Base-by-base conservation (phyloP, 2,888 invertebrate genomes). In the Epiperipatus broadwayi region DNA sequence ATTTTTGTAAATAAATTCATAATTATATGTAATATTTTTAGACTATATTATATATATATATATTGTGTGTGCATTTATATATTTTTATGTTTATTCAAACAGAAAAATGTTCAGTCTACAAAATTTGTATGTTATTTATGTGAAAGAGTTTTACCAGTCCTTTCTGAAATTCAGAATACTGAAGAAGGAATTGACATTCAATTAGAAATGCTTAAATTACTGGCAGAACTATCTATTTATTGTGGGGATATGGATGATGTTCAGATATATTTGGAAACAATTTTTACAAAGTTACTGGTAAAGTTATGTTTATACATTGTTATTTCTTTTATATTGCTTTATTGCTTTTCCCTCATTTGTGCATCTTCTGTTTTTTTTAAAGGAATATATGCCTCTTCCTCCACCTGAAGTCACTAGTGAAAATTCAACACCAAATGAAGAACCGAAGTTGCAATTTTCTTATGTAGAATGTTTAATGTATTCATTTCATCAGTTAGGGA, bases 381-480 rank as follows among this genome's bases (percentile, higher is more conserved):
- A 84, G 83, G 72, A 74, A 48, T 83, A 78, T 53, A 75, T 91
- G 72, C 89, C 87, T 3, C 67, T 80, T 48, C 87, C 89, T 14
- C 80, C 85, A 18, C 22, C 41, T 47, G 12, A 43, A 44, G 12
- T 39, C 33, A 19, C 34, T 19, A 15, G 15, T 5, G 19, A 37
- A 12, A 2, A 16, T 10, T 20, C n/a, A n/a, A 8, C 31, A 3
- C 16, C 62, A 28, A 63, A 47, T 22, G 58, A 73, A 31, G 70
- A 75, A 45, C 84, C 85, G n/a, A 76, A 79, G 43, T 69, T 91
- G 35, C 77, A 89, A 56, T 91, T 91, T 55, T 83, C 89, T 25
- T 77, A 79, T 54, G 83, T 91, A 2, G 93, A 93, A 63, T 85
- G 85, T 64, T 68, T 89, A 22, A 66, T 93, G 49, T 89, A 70